Percentiles rank a stretch among this genome's conserved stretches.
Conservation (phyloP, 92 coral and sea anemone species). For the Umimayanthus kanabou region DNA sequence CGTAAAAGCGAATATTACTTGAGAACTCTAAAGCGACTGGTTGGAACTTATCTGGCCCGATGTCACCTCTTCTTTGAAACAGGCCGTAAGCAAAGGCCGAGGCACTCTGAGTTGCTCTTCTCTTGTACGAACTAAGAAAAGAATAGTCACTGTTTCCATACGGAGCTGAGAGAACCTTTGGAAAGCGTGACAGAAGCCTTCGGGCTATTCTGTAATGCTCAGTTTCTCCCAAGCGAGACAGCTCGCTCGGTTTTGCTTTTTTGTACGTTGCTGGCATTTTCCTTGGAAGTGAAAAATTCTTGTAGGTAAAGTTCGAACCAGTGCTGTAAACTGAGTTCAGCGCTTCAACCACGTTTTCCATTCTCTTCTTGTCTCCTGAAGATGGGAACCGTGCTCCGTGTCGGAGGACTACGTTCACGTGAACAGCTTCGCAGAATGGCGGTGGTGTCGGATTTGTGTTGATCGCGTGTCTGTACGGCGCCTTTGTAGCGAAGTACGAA, state of each 20-base stretch:
- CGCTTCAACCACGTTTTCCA: conserved; percentile 46
- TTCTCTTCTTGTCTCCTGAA: conserved; percentile 45
- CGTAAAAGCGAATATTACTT: conserved; percentile 68
- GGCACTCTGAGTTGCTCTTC: conserved; percentile 80
- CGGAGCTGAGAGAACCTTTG: conserved; percentile 45
- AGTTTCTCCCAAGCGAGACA: conserved; percentile 60
- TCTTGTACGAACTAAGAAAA: conserved; percentile 60
- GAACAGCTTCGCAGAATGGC: conserved; percentile 59
- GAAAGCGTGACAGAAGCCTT: conserved; percentile 60
- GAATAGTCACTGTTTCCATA: conserved; percentile 72
- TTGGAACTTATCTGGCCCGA: conserved; percentile 62
- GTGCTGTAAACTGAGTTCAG: conserved; percentile 55
- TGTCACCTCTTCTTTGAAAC: conserved; percentile 68
- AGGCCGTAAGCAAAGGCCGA: conserved; percentile 78
- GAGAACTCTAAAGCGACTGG: conserved; percentile 74
- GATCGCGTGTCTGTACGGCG: conserved; percentile 64
- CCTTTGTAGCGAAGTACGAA: conserved; percentile 68
- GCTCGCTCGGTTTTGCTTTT: conserved; percentile 60
- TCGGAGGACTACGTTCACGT: conserved; percentile 75
- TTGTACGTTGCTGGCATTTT: conserved; percentile 50
- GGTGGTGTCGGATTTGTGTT: conserved; percentile 47
- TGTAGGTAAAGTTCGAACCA: conserved; percentile 56
- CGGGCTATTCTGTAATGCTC: conserved; percentile 68
- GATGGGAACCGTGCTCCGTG: conserved; percentile 87
- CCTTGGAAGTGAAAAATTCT: conserved; percentile 81